A percentile compares a stretch with the other conserved stretches of the same genome.
These are phyloP conservation scores for Lycodopsis pacificus DNA, from an alignment of 2,797 vertebrate genomes.

Conservation along the genomic window DNA sequence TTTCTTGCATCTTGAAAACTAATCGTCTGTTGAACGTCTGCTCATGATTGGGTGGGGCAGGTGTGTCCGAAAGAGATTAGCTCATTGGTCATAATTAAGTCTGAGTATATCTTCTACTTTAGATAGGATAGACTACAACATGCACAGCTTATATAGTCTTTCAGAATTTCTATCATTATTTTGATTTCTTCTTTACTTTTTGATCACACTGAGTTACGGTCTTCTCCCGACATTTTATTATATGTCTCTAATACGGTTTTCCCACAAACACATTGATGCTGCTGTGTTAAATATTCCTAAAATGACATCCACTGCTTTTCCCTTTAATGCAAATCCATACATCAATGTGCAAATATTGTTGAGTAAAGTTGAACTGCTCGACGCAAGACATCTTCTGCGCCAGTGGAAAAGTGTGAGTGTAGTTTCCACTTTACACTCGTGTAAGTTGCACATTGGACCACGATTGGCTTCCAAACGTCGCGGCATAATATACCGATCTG, in stretches of 20 bases:
- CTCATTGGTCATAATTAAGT: not conserved
- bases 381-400: not conserved
- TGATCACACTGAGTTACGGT: not conserved
- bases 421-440: not conserved
- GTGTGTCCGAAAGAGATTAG: constrained; percentile 67
- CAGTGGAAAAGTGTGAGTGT: not conserved
- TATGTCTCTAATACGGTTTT: not conserved
- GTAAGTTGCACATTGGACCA: not conserved
- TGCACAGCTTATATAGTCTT: not conserved
- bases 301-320: not conserved
- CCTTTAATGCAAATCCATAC: not conserved
- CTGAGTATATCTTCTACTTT: constrained; percentile 3
- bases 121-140: not conserved
- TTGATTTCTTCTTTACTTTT: not conserved
- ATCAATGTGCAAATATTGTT: not conserved
- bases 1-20: constrained; percentile 3
- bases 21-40: constrained; percentile 28
- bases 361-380: not conserved
- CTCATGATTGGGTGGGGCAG: constrained; percentile 61
- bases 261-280: not conserved
- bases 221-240: not conserved
- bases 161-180: not conserved
- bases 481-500: not conserved
- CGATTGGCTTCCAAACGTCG: not conserved
- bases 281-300: not conserved